Evolutionary conservation across 2,113 vertebrate genomes (phyloP).

Genomic region (Tragulus kanchil): DNA sequence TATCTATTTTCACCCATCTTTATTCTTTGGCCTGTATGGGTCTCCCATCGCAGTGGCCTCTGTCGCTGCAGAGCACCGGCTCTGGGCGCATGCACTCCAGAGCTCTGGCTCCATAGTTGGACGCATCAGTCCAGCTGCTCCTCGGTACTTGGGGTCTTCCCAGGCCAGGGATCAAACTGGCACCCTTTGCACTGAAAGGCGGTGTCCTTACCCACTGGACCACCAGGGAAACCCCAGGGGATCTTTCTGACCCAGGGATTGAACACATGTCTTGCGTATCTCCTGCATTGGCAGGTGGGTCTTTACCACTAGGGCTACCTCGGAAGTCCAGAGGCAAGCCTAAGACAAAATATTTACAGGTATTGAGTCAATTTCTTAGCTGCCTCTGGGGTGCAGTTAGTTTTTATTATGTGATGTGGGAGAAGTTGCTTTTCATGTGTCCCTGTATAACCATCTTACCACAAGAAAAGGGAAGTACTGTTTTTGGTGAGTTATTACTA

Average conservation of each 20-base stretch:
- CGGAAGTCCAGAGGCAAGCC: not conserved
- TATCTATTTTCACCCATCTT: too few species aligned
- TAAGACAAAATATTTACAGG: not conserved
- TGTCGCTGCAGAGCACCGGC: too few species aligned
- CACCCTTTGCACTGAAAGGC: too few species aligned
- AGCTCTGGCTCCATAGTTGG: too few species aligned
- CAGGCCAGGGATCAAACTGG: too few species aligned
- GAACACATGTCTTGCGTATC: not conserved
- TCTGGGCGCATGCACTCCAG: too few species aligned
- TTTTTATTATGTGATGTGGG: constrained; percentile 18
- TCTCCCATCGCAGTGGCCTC: too few species aligned
- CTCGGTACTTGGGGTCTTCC: too few species aligned
- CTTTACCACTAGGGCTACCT: not conserved
- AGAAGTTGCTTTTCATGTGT: constrained; percentile 12
- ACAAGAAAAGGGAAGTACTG: not conserved
- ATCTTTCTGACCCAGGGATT: not conserved
- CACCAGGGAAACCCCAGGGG: too few species aligned
- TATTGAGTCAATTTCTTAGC: not conserved
- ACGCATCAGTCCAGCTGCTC: too few species aligned
- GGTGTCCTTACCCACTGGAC: too few species aligned
- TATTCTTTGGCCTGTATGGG: too few species aligned
- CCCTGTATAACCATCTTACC: not conserved
- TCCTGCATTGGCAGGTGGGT: not conserved
- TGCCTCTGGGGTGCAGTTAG: not conserved
- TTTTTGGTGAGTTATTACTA: constrained; percentile 48